These are phyloP conservation scores for Microplitis mediator DNA, from an alignment of 1,140 invertebrate genomes.

Conservation along the genomic window DNA sequence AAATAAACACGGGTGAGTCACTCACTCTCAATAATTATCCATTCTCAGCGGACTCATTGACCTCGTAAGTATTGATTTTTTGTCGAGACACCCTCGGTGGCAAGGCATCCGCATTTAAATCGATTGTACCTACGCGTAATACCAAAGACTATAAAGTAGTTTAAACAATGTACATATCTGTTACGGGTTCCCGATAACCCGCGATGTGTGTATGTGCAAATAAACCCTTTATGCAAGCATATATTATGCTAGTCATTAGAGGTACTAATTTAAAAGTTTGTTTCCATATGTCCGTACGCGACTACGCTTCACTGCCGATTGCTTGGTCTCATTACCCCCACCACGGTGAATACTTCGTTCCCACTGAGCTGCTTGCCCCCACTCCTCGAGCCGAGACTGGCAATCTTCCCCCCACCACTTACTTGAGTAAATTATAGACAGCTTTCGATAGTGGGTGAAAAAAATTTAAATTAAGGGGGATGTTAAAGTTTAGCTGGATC, in stretches of 20 bases:
- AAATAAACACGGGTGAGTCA: not conserved
- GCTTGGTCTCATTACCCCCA: too few relatives aligned
- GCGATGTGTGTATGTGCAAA: too few relatives aligned
- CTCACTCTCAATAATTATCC: constrained; percentile 28
- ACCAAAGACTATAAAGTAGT: constrained; percentile 10
- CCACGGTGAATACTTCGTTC: too few relatives aligned
- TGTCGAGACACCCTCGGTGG: constrained; percentile 41
- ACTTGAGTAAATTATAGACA: too few relatives aligned
- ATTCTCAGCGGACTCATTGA: constrained; percentile 32
- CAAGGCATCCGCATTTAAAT: constrained; percentile 26
- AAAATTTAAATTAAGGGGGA: too few relatives aligned
- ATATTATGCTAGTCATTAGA: too few relatives aligned
- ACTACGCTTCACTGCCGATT: not conserved
- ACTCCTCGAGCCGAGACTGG: too few relatives aligned
- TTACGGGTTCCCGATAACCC: too few relatives aligned
- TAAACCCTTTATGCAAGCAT: not conserved
- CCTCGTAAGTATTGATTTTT: constrained; percentile 49
- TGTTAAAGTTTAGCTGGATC: too few relatives aligned
- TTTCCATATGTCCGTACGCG: constrained; percentile 9
- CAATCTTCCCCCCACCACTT: not conserved
- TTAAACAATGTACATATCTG: not conserved
- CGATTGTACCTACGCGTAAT: constrained; percentile 43
- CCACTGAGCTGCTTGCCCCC: too few relatives aligned
- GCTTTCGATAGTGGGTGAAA: too few relatives aligned
- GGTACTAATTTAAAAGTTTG: too few relatives aligned